Evolutionary conservation across 37 sponge, comb jelly and placozoan genomes (phyloP).

Genomic region (Petrosia ficiformis): DNA sequence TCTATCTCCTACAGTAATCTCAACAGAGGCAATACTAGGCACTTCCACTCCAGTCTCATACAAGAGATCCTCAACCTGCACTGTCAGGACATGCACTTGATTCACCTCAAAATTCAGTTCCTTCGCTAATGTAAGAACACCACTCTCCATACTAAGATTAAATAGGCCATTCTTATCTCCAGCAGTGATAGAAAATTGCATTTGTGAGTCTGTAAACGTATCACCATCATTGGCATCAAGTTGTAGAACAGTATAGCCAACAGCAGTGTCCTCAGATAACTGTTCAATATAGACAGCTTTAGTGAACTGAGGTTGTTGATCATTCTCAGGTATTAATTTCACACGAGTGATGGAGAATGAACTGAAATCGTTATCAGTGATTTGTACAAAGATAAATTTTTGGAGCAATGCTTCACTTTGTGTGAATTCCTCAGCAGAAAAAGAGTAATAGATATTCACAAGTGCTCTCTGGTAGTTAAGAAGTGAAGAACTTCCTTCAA

Average conservation of each 20-base stretch:
- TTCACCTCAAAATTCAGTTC: constrained; percentile 25
- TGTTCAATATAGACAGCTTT: not conserved
- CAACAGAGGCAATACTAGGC: constrained; percentile 2
- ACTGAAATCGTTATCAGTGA: constrained; percentile 7
- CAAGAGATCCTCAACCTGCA: constrained; percentile 10
- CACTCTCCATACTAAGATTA: constrained; percentile 18
- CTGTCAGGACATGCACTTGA: constrained; percentile 5
- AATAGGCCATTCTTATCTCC: constrained; percentile 30
- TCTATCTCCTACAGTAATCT: constrained; percentile 20
- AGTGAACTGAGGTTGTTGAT: constrained; percentile 64
- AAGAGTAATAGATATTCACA: constrained; percentile 15
- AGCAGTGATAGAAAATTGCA: constrained; percentile 12
- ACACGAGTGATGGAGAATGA: constrained; percentile 18
- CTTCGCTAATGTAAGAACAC: constrained; percentile 2
- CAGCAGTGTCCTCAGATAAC: constrained; percentile 39
- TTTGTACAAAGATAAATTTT: constrained; percentile 8
- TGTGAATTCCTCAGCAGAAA: constrained; percentile 33
- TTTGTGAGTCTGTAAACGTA: constrained; percentile 3
- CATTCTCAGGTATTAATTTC: constrained; percentile 38
- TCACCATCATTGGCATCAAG: constrained; percentile 47
- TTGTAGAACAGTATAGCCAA: constrained; percentile 26
- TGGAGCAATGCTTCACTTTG: not conserved
- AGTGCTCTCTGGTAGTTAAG: constrained; percentile 14
- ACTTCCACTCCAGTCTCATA: not conserved
- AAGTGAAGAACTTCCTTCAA: constrained; percentile 26